phyloP scores from a whole-genome alignment of 1,140 invertebrate species.

The Maniola jurtina region DNA sequence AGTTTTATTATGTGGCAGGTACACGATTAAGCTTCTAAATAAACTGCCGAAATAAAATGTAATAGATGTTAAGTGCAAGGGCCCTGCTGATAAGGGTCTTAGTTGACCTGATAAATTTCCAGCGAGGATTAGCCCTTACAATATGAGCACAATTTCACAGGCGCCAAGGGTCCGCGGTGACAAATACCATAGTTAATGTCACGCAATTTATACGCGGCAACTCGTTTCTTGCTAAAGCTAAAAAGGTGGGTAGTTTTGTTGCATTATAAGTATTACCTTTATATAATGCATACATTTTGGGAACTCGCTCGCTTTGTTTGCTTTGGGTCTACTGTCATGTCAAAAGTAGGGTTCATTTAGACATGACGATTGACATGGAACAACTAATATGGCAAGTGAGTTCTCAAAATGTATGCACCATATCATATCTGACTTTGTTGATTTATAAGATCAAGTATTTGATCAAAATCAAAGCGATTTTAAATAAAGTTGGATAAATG shows the following conservation, averaged over 20 bases:
- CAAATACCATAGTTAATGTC: slow-evolving; percentile 57
- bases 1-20: neutral
- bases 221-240: slow-evolving; percentile 25
- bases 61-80: slow-evolving; percentile 22
- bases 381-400: too few relatives aligned
- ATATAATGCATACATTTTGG: too few relatives aligned
- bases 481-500: too few relatives aligned
- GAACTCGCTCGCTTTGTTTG: too few relatives aligned
- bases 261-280: slow-evolving; percentile 4
- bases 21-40: neutral
- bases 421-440: too few relatives aligned
- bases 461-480: too few relatives aligned
- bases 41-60: slow-evolving; percentile 1
- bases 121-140: slow-evolving; percentile 69
- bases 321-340: too few relatives aligned
- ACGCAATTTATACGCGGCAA: slow-evolving; percentile 47
- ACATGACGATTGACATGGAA: too few relatives aligned
- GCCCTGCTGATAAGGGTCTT: slow-evolving; percentile 53
- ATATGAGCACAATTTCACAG: slow-evolving; percentile 71
- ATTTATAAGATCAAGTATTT: too few relatives aligned
- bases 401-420: too few relatives aligned
- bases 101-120: slow-evolving; percentile 66
- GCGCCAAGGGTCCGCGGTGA: slow-evolving; percentile 56
- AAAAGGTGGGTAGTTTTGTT: slow-evolving; percentile 6
- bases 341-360: too few relatives aligned